phyloP scores from a whole-genome alignment of 2,113 vertebrate genomes.

The Spea bombifrons region DNA sequence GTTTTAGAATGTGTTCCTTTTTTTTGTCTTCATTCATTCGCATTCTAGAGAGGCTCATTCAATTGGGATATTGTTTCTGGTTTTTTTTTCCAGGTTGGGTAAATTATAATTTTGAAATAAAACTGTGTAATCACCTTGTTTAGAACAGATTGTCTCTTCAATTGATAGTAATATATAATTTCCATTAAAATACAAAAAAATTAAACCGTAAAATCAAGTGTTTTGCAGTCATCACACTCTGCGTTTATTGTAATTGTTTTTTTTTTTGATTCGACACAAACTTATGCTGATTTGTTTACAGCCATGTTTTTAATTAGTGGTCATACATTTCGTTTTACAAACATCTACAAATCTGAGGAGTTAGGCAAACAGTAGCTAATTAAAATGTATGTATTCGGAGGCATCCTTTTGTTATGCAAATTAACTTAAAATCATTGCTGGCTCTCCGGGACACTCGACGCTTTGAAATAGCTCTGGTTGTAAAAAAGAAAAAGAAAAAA shows the following conservation, averaged over 20 bases:
- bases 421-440: background rate
- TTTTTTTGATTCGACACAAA: background rate
- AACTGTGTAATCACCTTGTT: too few relatives aligned
- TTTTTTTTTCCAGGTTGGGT: too few relatives aligned
- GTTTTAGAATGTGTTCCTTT: too few relatives aligned
- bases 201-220: too few relatives aligned
- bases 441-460: background rate
- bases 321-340: background rate
- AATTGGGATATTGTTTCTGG: too few relatives aligned
- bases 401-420: slow-evolving; percentile 25
- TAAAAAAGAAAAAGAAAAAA: background rate
- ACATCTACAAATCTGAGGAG: background rate
- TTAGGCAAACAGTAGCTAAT: background rate
- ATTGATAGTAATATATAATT: too few relatives aligned
- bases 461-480: slow-evolving; percentile 5
- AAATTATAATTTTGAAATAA: too few relatives aligned
- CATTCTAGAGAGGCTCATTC: too few relatives aligned
- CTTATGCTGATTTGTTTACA: background rate
- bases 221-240: too few relatives aligned
- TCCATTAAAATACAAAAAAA: too few relatives aligned
- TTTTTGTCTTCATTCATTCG: too few relatives aligned
- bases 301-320: slow-evolving; percentile 2
- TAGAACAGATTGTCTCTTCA: too few relatives aligned
- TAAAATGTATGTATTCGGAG: slow-evolving; percentile 4
- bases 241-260: background rate